Evolutionary conservation across 1,140 invertebrate species (phyloP), one percentile per base, ranked within the genome.

Genomic region (Brachionus paranguensis): DNA sequence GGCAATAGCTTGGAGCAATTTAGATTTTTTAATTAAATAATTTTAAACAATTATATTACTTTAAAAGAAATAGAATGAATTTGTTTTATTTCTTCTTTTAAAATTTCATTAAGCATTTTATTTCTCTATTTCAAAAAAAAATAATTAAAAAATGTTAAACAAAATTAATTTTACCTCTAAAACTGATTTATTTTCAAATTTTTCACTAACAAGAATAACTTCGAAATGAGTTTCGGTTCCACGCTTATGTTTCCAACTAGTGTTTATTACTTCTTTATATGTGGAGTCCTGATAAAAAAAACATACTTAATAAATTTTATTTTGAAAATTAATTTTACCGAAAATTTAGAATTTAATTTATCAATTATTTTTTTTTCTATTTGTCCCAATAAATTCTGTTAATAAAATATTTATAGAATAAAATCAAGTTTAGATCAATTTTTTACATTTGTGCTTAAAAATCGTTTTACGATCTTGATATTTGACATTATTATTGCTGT

Each of bases 201-300:
- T 43, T 41, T 81, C 78, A 47, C 78, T 81, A 2, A 81, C 78
- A 3, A 81, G 10, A 64, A 64, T 24, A 0, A 81, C 78, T 20
- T 81, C 78, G 41, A 81, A 81, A 81, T 81, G 78, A 37, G 78
- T 81, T 24, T 81, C 78, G 33, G n/a, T 3, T 5, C 78, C 78
- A 5, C 53, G 78, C 3, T 20, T 8, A 68, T 81, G 78, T 45
- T 81, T 81, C 53, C 53, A 81, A 41, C 78, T 81, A 17, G 53
- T 60, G n/a, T 81, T 81, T 11, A 81, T 29, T 0, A 81, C 78
- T 60, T 81, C 11, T 81, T 64, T 81, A 68, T 20, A 20, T 55
- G n/a, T 27, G 2, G 72, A 50, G 1, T 76, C 43, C 45, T 76
- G 4, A 45, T 33, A 68, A 33, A 68, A 33, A 68, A 68, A 68